Evolutionary conservation across 2,113 vertebrate genomes (phyloP), one percentile per base, ranked within the genome.

Genomic region (Lophochroa leadbeateri): DNA sequence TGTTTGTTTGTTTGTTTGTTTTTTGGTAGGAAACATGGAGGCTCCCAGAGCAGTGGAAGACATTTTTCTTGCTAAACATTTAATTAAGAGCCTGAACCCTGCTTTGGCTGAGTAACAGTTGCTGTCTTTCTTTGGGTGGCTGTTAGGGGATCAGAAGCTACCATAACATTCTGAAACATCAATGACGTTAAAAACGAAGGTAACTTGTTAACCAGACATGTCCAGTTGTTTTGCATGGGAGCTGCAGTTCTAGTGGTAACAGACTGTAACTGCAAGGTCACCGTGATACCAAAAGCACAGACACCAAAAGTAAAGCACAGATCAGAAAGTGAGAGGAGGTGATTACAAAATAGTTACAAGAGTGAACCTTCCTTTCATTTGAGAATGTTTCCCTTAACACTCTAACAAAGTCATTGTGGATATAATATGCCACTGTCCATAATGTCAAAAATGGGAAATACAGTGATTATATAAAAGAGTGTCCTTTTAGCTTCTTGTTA

Each of bases 231-330:
- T 13, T 55, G 41, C 18, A 12, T 0, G 3, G 25, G 15, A 82
- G 20, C 53, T 41, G 28, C 21, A 24, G 3, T 46, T 70, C 25
- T 50, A 43, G 37, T 3, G 15, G 11, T 23, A 20, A 70, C 27
- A 69, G 24, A 21, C 53, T 90, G 33, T 46, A 74, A 12, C 44
- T 77, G 57, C 49, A 68, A 68, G 21, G 52, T 86, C 63, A 47
- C 49, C 0, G 0, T 57, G 35, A 9, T 50, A 49, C 4, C 3
- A 37, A 27, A 0, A 3, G 4, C 47, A 25, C 12, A 29, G 33
- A 17, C 11, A 37, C 28, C 17, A 53, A 67, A 85, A 53, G 8
- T 25, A 71, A 71, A 50, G 24, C 10, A 7, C 9, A 43, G 29
- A 21, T 28, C 44, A 44, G 41, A n/a, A 21, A 61, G 16, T 20